phyloP scores from a whole-genome alignment of 2,888 invertebrate genomes.

The Dicyrtoma fusca region DNA sequence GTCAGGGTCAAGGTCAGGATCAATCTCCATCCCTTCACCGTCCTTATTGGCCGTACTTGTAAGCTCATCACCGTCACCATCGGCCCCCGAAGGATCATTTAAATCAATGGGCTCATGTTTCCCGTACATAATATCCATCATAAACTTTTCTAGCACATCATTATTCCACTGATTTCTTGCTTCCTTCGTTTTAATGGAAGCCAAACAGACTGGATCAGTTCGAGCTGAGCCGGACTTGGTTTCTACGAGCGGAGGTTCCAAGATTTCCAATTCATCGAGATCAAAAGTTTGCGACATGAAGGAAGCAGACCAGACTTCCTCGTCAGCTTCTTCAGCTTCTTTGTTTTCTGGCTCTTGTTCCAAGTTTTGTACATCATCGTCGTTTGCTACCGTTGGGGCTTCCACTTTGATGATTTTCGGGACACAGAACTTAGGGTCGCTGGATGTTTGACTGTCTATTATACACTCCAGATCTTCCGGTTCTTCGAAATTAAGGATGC shows the following conservation, averaged over 20 bases:
- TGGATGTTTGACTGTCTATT: too few relatives aligned
- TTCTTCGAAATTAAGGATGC: conserved; percentile 12
- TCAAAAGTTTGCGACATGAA: conserved; percentile 27
- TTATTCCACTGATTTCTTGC: conserved; percentile 18
- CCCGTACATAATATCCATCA: neutral
- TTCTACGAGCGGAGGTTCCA: neutral
- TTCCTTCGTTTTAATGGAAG: neutral
- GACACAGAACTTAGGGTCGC: too few relatives aligned
- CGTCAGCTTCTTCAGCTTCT: conserved; percentile 3
- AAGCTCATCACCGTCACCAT: too few relatives aligned
- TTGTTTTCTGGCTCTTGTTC: neutral
- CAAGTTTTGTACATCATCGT: neutral
- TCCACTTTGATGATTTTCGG: too few relatives aligned
- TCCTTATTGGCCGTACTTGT: too few relatives aligned
- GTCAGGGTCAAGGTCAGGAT: too few relatives aligned
- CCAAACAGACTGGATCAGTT: neutral
- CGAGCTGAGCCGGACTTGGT: conserved; percentile 20
- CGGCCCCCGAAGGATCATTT: neutral
- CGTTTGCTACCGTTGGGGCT: neutral
- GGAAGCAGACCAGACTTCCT: conserved; percentile 25
- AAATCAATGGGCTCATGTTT: conserved; percentile 7
- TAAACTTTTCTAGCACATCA: conserved; percentile 26
- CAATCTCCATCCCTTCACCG: too few relatives aligned
- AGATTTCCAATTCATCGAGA: conserved; percentile 7
- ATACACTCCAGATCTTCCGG: neutral